Evolutionary conservation across 1,140 invertebrate species (phyloP), one percentile per base, ranked within the genome.

Genomic region (Cydia pomonella): DNA sequence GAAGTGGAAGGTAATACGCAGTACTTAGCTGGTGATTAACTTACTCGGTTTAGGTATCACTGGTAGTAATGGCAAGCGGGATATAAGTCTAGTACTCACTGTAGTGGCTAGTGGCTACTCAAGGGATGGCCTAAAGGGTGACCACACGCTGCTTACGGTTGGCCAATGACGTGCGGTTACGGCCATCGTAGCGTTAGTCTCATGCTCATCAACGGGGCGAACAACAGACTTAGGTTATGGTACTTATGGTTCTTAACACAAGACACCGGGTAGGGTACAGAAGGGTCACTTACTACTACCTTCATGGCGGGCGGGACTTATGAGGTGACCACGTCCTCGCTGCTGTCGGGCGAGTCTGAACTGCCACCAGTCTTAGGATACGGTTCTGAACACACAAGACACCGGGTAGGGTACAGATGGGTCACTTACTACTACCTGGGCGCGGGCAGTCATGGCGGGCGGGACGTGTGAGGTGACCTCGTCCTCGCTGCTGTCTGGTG

Each of bases 281-380:
- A 18, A 18, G 64, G 64, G 18, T 18, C 64, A 78, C 66, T 44
- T 71, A 72, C 23, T 25, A 59, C 23, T 83, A 92, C 90, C 86
- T 92, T 86, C 88, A 89, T 90, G 80, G 83, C 85, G 76, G 82
- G 79, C 69, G 88, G 80, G 80, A 86, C 88, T 90, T 90, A 87
- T 77, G 90, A 89, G 23, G 89, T 91, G 75, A 92, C 91, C 81
- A 91, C 89, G 89, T 92, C 90, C 80, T 92, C 88, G 77, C 89
- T 92, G 82, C 91, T 91, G 83, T 92, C 90, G 23, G 89, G 82
- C 41, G 84, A 87, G 75, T 91, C 90, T 74, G 90, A 91, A 79
- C 93, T 93, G 80, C 91, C 90, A 79, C 53, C 53, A n/a, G n/a
- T n/a, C n/a, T 29, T 33, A 33, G 7, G 29, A 9, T 33, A 33